These are phyloP conservation scores for Leptopilina clavipes DNA, from an alignment of 1,140 invertebrate species.

Conservation along the genomic window DNA sequence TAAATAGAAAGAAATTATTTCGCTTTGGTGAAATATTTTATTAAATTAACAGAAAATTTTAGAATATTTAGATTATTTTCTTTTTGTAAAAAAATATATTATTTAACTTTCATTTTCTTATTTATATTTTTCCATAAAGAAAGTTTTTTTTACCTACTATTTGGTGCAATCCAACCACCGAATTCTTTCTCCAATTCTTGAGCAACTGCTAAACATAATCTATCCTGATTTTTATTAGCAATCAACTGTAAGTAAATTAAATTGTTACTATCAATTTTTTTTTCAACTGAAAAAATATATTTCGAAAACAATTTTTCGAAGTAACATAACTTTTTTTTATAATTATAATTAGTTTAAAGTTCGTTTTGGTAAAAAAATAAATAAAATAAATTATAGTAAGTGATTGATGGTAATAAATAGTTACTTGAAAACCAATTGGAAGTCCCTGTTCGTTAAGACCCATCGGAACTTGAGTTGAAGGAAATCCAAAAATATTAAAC, in stretches of 20 bases:
- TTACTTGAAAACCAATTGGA: slow-evolving; percentile 84
- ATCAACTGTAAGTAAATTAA: slow-evolving; percentile 73
- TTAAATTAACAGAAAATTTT: too few relatives aligned
- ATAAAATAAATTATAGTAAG: too few relatives aligned
- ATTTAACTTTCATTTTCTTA: not conserved
- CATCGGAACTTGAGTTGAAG: slow-evolving; percentile 84
- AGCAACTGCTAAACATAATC: slow-evolving; percentile 84
- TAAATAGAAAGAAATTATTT: not conserved
- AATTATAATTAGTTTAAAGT: too few relatives aligned
- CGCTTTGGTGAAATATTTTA: not conserved
- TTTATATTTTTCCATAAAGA: not conserved
- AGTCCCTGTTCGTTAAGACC: slow-evolving; percentile 79
- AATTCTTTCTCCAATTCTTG: slow-evolving; percentile 85
- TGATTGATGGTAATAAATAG: too few relatives aligned
- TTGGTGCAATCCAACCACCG: slow-evolving; percentile 83
- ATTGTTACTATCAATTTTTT: not conserved
- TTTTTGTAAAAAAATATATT: too few relatives aligned
- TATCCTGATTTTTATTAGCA: slow-evolving; percentile 80
- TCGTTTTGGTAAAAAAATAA: not conserved
- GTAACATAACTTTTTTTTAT: too few relatives aligned
- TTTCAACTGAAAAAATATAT: too few relatives aligned
- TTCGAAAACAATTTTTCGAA: too few relatives aligned
- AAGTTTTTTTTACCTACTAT: slow-evolving; percentile 13
- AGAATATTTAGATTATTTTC: too few relatives aligned
- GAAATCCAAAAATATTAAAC: slow-evolving; percentile 85